These are phyloP conservation scores for Promerops cafer DNA, from an alignment of 2,113 vertebrate genomes.

Conservation along the genomic window DNA sequence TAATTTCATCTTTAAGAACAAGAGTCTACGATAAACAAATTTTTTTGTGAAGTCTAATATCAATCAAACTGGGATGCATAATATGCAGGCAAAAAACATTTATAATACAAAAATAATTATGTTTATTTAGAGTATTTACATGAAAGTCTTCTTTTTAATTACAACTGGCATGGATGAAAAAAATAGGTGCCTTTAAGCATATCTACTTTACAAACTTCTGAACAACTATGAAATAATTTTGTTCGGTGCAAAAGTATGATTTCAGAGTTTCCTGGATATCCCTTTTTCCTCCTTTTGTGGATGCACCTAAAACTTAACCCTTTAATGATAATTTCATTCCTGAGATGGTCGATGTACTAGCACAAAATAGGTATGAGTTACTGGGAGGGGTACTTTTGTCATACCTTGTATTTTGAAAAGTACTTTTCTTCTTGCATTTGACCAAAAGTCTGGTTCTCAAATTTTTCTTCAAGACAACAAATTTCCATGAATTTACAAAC, in stretches of 20 bases:
- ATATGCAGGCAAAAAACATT: background rate
- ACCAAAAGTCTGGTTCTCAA: background rate
- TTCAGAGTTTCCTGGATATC: background rate
- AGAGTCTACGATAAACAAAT: background rate
- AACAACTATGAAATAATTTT: background rate
- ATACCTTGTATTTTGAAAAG: background rate
- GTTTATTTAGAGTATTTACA: background rate
- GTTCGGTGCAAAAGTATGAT: background rate
- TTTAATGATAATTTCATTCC: background rate
- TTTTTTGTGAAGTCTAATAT: slow-evolving; percentile 9
- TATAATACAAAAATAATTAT: background rate
- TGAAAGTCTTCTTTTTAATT: background rate
- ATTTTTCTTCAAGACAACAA: background rate
- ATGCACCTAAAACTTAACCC: background rate
- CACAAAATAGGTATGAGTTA: background rate
- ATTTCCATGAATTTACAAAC: background rate
- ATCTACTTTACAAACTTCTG: background rate
- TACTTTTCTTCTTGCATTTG: background rate
- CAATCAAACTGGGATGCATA: background rate
- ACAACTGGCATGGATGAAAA: background rate
- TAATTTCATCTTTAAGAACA: slow-evolving; percentile 40
- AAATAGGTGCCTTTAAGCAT: background rate
- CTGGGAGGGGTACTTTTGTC: background rate
- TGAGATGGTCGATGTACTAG: background rate
- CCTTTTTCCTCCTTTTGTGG: background rate